phyloP scores from a whole-genome alignment of 2,113 vertebrate genomes.

The Leiothrix lutea region DNA sequence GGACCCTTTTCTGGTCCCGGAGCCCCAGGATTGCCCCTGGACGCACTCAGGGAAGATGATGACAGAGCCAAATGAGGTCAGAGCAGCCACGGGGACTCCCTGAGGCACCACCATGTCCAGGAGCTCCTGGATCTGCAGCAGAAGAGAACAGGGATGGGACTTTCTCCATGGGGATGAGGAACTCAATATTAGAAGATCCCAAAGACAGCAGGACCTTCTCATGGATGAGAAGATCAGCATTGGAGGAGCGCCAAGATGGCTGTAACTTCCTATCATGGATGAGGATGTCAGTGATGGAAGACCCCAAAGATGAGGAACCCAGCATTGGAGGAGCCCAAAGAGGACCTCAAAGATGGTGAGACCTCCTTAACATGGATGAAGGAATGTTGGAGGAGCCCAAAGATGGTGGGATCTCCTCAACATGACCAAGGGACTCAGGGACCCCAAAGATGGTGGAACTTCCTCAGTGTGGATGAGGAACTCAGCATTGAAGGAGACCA shows the following conservation, averaged over 20 bases:
- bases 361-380: no score
- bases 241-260: not conserved
- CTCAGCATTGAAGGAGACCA: not conserved
- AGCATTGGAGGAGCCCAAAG: not conserved
- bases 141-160: not conserved
- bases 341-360: not conserved
- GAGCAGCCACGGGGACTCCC: not conserved
- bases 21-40: not conserved
- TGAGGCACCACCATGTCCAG: not conserved
- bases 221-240: not conserved
- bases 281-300: not conserved
- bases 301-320: not conserved
- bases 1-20: not conserved
- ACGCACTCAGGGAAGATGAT: not conserved
- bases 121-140: not conserved
- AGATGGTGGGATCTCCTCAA: not conserved
- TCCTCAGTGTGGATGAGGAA: not conserved
- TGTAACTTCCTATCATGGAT: not conserved
- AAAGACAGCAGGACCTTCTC: not conserved
- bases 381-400: not conserved
- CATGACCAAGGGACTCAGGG: not conserved
- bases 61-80: not conserved
- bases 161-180: not conserved
- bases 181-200: not conserved
- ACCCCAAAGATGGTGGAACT: not conserved